phyloP scores from a whole-genome alignment of 2,888 invertebrate genomes.

The Oligia latruncula region DNA sequence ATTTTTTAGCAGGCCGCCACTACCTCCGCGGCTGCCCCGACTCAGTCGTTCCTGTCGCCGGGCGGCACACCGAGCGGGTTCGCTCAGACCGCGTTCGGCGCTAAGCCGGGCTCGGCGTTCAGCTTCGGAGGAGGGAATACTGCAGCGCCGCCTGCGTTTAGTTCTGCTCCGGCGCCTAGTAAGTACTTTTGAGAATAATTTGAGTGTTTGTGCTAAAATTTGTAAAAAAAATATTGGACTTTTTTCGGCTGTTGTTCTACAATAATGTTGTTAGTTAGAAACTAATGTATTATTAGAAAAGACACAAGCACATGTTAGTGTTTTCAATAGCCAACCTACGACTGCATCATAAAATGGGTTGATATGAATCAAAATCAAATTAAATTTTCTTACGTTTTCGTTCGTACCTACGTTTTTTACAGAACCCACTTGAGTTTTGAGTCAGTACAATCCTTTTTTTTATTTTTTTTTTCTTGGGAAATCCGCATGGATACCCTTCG shows the following conservation, averaged over 20 bases:
- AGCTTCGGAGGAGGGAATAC: slow-evolving; percentile 59
- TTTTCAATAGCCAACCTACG: no score
- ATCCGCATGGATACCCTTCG: no score
- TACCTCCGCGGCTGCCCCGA: slow-evolving; percentile 16
- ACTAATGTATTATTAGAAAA: no score
- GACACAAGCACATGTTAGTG: no score
- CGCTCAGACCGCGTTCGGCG: slow-evolving; percentile 66
- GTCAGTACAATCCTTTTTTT: no score
- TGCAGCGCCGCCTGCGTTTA: slow-evolving; percentile 48
- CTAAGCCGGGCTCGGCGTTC: slow-evolving; percentile 69
- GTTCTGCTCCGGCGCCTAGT: slow-evolving; percentile 62
- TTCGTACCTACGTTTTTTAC: no score
- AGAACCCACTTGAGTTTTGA: no score
- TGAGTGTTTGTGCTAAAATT: no score
- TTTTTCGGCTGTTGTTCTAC: background rate
- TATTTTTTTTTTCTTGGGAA: no score
- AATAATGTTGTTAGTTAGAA: background rate
- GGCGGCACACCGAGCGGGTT: slow-evolving; percentile 51
- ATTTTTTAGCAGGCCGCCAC: slow-evolving; percentile 10
- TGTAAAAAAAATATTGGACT: background rate
- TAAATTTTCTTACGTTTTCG: no score
- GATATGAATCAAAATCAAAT: no score
- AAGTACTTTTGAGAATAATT: slow-evolving; percentile 5
- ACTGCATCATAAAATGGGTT: no score
- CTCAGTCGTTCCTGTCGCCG: slow-evolving; percentile 52